phyloP scores from a whole-genome alignment of 2,113 vertebrate genomes.

The Herpetotheres cachinnans region DNA sequence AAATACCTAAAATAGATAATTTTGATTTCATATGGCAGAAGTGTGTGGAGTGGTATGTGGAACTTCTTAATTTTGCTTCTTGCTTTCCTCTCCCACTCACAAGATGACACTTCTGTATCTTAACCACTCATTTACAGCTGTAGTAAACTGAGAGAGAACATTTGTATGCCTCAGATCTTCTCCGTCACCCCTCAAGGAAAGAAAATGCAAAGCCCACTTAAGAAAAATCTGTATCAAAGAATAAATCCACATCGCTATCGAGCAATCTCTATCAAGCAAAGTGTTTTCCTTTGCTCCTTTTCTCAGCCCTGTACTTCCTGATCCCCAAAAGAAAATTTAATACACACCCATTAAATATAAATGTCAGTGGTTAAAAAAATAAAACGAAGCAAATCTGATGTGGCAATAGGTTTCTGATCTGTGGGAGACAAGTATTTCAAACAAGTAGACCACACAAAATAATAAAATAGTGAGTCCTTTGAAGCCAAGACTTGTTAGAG shows the following conservation, averaged over 20 bases:
- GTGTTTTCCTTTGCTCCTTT: background rate
- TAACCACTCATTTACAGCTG: conserved; percentile 34
- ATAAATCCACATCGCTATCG: background rate
- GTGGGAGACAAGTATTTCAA: background rate
- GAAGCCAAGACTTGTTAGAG: background rate
- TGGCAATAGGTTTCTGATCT: background rate
- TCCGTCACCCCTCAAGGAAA: background rate
- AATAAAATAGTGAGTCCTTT: background rate
- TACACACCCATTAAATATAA: background rate
- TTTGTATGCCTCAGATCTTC: background rate
- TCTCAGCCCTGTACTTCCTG: background rate
- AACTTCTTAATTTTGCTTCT: conserved; percentile 35
- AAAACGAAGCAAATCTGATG: background rate
- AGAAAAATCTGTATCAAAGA: background rate
- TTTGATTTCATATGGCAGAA: conserved; percentile 20
- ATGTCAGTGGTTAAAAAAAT: background rate
- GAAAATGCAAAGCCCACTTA: background rate
- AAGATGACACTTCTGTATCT: conserved; percentile 32
- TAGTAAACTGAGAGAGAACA: conserved; percentile 36
- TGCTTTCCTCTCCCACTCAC: conserved; percentile 51
- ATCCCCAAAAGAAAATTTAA: background rate
- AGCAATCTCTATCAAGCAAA: background rate
- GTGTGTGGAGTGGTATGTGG: conserved; percentile 21
- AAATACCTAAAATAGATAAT: conserved; percentile 12
- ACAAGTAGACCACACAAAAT: background rate